These are phyloP conservation scores for Apamea sordens DNA, from an alignment of 2,888 invertebrate species.

Conservation along the genomic window DNA sequence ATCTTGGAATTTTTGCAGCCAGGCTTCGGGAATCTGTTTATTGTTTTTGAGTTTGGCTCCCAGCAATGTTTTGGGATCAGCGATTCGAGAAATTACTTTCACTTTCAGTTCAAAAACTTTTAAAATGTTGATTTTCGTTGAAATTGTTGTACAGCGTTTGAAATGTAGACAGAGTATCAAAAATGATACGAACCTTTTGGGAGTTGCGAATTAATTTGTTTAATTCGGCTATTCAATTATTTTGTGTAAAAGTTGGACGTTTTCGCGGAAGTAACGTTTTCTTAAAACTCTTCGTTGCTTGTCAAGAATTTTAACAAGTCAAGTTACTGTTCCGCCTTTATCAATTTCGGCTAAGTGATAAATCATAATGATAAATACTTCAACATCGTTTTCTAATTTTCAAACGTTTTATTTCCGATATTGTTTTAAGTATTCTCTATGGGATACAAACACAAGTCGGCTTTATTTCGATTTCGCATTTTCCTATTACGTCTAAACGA, in stretches of 20 bases:
- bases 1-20: constrained; percentile 76
- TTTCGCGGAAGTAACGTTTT: constrained; percentile 23
- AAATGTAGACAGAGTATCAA: constrained; percentile 61
- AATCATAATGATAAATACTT: neutral
- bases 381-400: neutral
- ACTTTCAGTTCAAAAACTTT: constrained; percentile 70
- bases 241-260: constrained; percentile 43
- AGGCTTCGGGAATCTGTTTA: constrained; percentile 75
- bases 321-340: constrained; percentile 18
- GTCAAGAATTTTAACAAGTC: constrained; percentile 9
- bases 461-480: neutral
- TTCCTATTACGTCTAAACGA: neutral
- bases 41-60: constrained; percentile 82
- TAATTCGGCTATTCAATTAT: constrained; percentile 60
- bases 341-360: constrained; percentile 3
- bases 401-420: neutral
- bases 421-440: neutral
- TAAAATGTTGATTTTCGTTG: constrained; percentile 71
- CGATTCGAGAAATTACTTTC: constrained; percentile 79
- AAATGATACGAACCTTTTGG: constrained; percentile 58
- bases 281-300: constrained; percentile 23
- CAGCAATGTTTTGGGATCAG: constrained; percentile 75
- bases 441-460: neutral
- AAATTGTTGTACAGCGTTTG: constrained; percentile 60
- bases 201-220: constrained; percentile 61